Conservation (phyloP, 2,113 vertebrate species). For the Nerophis ophidion region DNA sequence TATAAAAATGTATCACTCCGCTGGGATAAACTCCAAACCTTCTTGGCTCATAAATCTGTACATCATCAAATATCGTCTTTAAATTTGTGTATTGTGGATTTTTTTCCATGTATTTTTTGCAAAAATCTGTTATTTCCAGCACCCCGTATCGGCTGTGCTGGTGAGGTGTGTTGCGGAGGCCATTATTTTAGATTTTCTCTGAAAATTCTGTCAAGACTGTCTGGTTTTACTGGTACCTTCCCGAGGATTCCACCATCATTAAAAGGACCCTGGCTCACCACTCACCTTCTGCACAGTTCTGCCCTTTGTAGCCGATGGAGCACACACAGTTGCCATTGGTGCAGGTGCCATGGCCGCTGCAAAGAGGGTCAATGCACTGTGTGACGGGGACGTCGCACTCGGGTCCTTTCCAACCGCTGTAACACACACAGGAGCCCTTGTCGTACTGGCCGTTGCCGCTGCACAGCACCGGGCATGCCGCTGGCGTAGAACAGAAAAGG, state of each 20-base stretch:
- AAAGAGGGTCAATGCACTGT: conserved; percentile 93
- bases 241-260: not conserved
- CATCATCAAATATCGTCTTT: too few species aligned
- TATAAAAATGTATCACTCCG: too few species aligned
- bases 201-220: not conserved
- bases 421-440: conserved; percentile 93
- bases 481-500: conserved; percentile 37
- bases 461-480: conserved; percentile 93
- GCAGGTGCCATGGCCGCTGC: conserved; percentile 91
- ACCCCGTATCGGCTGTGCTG: too few species aligned
- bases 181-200: not conserved
- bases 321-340: conserved; percentile 91
- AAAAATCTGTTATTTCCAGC: too few species aligned
- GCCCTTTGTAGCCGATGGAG: conserved; percentile 89
- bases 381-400: conserved; percentile 90
- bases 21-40: too few species aligned
- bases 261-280: not conserved
- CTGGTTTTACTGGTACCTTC: not conserved
- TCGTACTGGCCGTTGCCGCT: conserved; percentile 97
- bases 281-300: conserved; percentile 91
- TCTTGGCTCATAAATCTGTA: too few species aligned
- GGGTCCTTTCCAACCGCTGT: conserved; percentile 96
- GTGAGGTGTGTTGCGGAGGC: too few species aligned
- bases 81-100: too few species aligned
- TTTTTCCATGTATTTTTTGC: too few species aligned